A percentile compares a stretch with the other conserved stretches of the same genome.
These are phyloP conservation scores for Thymallus thymallus DNA, from an alignment of 2,113 vertebrate genomes.

Conservation along the genomic window DNA sequence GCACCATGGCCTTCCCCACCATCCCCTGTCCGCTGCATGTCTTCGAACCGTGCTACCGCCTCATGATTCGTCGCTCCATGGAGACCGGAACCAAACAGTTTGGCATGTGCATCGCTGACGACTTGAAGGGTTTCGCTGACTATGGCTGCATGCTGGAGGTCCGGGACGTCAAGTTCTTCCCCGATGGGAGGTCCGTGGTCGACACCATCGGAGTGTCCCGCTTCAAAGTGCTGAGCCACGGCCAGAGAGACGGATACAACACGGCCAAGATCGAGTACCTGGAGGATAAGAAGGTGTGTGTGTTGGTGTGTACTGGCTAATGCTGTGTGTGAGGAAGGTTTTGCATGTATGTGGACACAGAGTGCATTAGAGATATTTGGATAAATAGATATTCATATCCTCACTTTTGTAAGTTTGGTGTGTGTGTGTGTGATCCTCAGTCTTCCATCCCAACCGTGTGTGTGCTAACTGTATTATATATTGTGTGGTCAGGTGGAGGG, in stretches of 20 bases:
- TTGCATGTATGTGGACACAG: background rate
- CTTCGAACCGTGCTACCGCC: slow-evolving; percentile 88
- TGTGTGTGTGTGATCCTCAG: background rate
- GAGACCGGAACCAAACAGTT: slow-evolving; percentile 91
- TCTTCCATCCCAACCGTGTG: background rate
- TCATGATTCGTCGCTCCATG: slow-evolving; percentile 93
- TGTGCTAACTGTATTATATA: background rate
- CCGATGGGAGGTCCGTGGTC: slow-evolving; percentile 87
- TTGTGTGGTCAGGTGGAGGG: slow-evolving; percentile 78
- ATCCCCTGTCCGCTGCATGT: slow-evolving; percentile 90
- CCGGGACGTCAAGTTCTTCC: slow-evolving; percentile 89
- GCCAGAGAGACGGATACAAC: slow-evolving; percentile 89
- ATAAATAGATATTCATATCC: background rate
- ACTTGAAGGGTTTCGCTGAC: slow-evolving; percentile 88
- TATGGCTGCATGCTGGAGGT: slow-evolving; percentile 91
- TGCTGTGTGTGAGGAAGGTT: background rate
- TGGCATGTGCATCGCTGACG: slow-evolving; percentile 91
- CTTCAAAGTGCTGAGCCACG: slow-evolving; percentile 87
- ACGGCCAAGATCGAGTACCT: slow-evolving; percentile 92
- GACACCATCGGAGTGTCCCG: slow-evolving; percentile 84
- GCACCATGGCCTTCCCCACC: slow-evolving; percentile 92
- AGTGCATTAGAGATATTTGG: background rate
- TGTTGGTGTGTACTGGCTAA: background rate
- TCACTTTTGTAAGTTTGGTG: background rate
- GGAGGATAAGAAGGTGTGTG: slow-evolving; percentile 85